Percentiles rank a stretch among this genome's conserved stretches.
Evolutionary conservation across 2,888 invertebrate species (phyloP).

Genomic region (Cephus sareptanus): DNA sequence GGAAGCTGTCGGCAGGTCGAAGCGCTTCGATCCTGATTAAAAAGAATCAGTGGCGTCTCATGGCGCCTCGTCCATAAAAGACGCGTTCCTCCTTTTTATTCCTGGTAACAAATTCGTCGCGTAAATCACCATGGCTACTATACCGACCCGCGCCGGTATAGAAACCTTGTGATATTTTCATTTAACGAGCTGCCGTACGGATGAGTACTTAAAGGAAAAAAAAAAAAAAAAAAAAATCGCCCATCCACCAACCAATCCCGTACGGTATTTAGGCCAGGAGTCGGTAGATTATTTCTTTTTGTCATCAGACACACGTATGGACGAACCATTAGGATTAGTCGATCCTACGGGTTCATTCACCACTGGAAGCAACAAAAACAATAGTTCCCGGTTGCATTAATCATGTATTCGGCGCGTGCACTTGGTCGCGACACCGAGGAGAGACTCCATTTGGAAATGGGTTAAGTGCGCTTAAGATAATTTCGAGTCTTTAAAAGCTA

Average conservation of each 20-base stretch:
- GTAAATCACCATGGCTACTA: not conserved
- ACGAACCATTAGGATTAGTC: constrained; percentile 44
- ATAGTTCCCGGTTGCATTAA: constrained; percentile 39
- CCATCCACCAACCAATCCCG: not conserved
- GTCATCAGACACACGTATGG: constrained; percentile 22
- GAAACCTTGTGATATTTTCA: not conserved
- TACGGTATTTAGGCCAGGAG: not conserved
- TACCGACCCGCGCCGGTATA: not conserved
- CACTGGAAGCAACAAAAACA: constrained; percentile 46
- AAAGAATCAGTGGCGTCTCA: constrained; percentile 25
- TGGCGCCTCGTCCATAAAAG: not conserved
- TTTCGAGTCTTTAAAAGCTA: constrained; percentile 51
- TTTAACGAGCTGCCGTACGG: constrained; percentile 1
- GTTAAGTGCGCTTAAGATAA: constrained; percentile 54
- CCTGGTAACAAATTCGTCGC: not conserved
- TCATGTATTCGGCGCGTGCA: constrained; percentile 26
- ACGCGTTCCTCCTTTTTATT: not conserved
- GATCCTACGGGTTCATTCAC: constrained; percentile 42
- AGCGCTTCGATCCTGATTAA: constrained; percentile 53
- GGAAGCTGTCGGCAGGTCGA: constrained; percentile 24
- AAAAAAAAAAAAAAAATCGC: not conserved
- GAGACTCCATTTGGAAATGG: constrained; percentile 54
- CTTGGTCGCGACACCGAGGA: constrained; percentile 19
- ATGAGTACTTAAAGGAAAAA: not conserved
- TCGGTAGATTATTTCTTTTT: constrained; percentile 33